phyloP scores from a whole-genome alignment of 2,797 vertebrate species.

The Dendrocincla tyrannina region DNA sequence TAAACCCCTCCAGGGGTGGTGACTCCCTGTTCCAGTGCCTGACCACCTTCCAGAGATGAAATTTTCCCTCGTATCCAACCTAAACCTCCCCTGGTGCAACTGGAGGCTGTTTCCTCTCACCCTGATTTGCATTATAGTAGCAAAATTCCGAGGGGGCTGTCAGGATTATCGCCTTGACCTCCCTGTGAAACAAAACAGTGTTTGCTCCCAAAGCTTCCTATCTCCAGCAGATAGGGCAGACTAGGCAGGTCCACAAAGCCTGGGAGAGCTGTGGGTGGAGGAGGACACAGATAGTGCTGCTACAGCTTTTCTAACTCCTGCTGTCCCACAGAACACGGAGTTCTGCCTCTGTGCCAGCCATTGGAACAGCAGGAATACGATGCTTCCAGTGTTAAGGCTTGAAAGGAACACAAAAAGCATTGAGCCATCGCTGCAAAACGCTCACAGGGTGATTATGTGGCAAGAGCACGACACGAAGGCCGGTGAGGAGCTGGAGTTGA shows the following conservation, averaged over 20 bases:
- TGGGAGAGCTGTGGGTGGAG: slow-evolving; percentile 19
- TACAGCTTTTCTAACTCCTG: background rate
- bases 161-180: background rate
- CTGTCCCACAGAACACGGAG: slow-evolving; percentile 38
- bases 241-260: background rate
- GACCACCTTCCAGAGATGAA: background rate
- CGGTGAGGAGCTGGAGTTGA: accelerated
- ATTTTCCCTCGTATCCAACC: background rate
- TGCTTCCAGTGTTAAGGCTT: background rate
- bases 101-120: accelerated
- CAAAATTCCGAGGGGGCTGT: background rate
- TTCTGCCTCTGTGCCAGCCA: slow-evolving; percentile 54
- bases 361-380: slow-evolving; percentile 33
- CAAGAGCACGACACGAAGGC: background rate
- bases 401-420: slow-evolving; percentile 1
- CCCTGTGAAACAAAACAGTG: background rate
- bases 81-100: background rate
- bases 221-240: background rate
- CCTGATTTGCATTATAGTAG: background rate
- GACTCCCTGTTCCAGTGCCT: background rate
- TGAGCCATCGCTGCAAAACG: background rate
- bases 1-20: background rate
- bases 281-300: slow-evolving; percentile 8
- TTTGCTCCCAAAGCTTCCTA: background rate
- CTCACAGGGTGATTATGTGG: background rate